Conservation (phyloP, 2,797 vertebrate species). For the Euthynnus affinis region DNA sequence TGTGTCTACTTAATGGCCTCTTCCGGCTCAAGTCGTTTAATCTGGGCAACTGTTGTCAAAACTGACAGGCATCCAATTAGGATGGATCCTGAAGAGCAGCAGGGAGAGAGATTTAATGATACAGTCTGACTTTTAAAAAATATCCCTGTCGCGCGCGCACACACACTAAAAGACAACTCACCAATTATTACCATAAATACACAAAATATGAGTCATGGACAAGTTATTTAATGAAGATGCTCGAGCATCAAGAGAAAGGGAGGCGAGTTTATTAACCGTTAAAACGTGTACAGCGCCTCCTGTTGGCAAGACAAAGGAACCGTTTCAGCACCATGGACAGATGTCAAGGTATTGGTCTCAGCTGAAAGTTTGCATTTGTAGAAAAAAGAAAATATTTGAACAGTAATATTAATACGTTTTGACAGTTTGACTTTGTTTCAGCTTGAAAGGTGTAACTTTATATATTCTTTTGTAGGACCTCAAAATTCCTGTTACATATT, state of each 20-base stretch:
- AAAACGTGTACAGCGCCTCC: constrained; percentile 31
- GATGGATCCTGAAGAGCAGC: constrained; percentile 59
- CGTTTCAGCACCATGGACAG: constrained; percentile 67
- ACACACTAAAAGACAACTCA: not conserved
- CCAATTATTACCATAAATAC: not conserved
- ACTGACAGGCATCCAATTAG: constrained; percentile 84
- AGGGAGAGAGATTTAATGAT: constrained; percentile 63
- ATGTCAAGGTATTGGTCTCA: not conserved
- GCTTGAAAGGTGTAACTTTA: not conserved
- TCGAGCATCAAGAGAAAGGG: not conserved
- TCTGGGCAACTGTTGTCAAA: constrained; percentile 69
- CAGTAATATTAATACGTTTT: not conserved
- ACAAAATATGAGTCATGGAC: not conserved
- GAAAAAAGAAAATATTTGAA: not conserved
- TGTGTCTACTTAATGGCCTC: constrained; percentile 78
- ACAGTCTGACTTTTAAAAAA: constrained; percentile 32
- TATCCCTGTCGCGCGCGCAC: not conserved
- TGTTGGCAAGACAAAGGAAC: constrained; percentile 2
- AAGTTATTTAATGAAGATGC: not conserved
- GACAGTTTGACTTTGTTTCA: too few relatives aligned
- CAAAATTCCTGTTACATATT: not conserved
- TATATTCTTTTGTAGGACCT: not conserved
- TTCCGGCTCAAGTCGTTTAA: constrained; percentile 71
- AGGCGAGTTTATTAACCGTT: constrained; percentile 7
- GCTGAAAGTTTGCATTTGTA: not conserved